Evolutionary conservation across 2,797 vertebrate genomes (phyloP).

Genomic region (Platyrinchus mystaceus): DNA sequence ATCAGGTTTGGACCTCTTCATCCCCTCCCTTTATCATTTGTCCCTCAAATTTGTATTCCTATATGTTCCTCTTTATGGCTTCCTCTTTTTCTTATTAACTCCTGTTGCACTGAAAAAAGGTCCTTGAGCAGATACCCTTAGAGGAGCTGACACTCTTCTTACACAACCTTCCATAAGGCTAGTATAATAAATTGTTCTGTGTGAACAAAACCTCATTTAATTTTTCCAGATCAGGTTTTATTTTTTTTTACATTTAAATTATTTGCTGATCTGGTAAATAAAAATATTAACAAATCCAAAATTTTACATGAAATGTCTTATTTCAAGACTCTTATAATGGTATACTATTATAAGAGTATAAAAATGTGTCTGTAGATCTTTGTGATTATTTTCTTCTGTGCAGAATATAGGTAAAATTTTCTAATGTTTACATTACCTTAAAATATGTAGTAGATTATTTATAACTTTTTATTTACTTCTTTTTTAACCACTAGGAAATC

Average conservation of each 20-base stretch:
- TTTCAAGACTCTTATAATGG: neutral
- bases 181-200: neutral
- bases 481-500: slow-evolving; percentile 75
- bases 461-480: neutral
- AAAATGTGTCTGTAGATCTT: neutral
- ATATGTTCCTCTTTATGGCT: neutral
- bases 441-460: neutral
- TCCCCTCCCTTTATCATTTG: neutral
- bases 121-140: neutral
- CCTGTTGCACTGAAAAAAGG: neutral
- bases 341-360: neutral
- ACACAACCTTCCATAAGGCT: neutral
- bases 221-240: neutral
- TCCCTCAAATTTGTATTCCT: neutral
- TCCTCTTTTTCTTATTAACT: neutral
- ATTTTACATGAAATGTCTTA: neutral
- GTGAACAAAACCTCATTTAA: neutral
- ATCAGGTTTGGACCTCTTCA: neutral
- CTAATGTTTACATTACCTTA: neutral
- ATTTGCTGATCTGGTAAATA: neutral
- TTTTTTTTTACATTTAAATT: neutral
- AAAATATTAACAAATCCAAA: neutral
- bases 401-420: neutral
- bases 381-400: neutral
- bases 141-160: neutral